Base-by-base conservation (phyloP, 2,113 vertebrate genomes). In the Lagopus muta region DNA sequence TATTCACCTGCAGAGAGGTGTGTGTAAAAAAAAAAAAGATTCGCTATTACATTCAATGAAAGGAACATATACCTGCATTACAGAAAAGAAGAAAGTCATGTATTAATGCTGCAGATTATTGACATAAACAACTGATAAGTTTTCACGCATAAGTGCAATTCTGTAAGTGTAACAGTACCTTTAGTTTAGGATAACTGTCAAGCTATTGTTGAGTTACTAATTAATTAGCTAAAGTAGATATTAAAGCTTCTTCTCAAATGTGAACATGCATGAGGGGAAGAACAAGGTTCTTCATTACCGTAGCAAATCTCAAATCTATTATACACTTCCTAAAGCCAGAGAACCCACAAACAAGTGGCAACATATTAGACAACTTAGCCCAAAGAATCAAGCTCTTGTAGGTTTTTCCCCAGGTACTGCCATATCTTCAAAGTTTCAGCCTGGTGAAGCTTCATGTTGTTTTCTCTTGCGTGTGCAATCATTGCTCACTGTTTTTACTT, bases 221-320 rank as follows among this genome's bases (percentile, higher is more conserved):
- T 82, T 64, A 52, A 42, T 34, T 58, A 43, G 9, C 86, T 66
- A 42, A 72, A 65, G 61, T 40, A 75, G 15, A 50, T 80, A 73
- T 45, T 74, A 28, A 70, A 69, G 2, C 12, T 66, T 40, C 25
- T 47, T 71, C 50, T 92, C 34, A 78, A 86, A 78, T 47, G 14
- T n/a, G 78, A 86, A 30, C 45, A 15, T 71, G 43, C 18, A 70
- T 62, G 27, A 76, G 8, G 8, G 22, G 13, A 61, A 91, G 67
- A 2, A 0, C 11, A 65, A 32, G 52, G 34, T 17, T 79, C 69
- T 90, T 74, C 0, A 0, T 85, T 87, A 22, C 21, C 71, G 4
- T 61, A 78, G 38, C 61, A 89, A 78, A 22, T 11, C 18, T 62
- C 13, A 58, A 20, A 57, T 52, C 67, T 67, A 28, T 62, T 77